Conservation (phyloP, 2,113 vertebrate species). For the Nothobranchius kuhntae region DNA sequence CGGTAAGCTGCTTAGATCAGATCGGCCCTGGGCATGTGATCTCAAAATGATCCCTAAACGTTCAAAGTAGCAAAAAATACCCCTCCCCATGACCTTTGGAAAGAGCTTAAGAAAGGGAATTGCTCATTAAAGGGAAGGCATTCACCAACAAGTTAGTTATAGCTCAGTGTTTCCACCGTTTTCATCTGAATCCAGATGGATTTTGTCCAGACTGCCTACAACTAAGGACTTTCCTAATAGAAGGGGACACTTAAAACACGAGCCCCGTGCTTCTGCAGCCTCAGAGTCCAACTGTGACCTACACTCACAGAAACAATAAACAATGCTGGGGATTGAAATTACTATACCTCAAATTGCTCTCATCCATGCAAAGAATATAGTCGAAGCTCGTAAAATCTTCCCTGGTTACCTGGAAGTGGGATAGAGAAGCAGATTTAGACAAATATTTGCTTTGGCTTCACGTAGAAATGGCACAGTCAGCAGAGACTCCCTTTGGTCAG, state of each 20-base stretch:
- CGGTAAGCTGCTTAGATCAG: conserved; percentile 80
- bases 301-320: neutral
- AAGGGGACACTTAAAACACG: conserved; percentile 5
- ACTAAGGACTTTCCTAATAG: neutral
- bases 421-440: conserved; percentile 37
- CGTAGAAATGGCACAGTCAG: conserved; percentile 8
- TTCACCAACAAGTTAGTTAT: conserved; percentile 47
- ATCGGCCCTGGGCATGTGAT: conserved; percentile 79
- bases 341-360: conserved; percentile 91
- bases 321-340: neutral
- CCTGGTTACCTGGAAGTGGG: conserved; percentile 85
- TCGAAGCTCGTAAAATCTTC: conserved; percentile 92
- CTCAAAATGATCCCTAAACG: conserved; percentile 74
- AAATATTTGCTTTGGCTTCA: conserved; percentile 47
- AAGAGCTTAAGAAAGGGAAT: conserved; percentile 73
- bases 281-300: neutral
- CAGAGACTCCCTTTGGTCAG: conserved; percentile 15
- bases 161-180: conserved; percentile 41
- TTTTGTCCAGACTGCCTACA: neutral
- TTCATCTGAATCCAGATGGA: conserved; percentile 24
- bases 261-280: neutral
- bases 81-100: conserved; percentile 67
- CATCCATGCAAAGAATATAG: conserved; percentile 96
- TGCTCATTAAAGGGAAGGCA: conserved; percentile 69
- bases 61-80: conserved; percentile 78